Evolutionary conservation across 1,140 invertebrate genomes (phyloP).

Genomic region (Trypoxylus dichotomus): DNA sequence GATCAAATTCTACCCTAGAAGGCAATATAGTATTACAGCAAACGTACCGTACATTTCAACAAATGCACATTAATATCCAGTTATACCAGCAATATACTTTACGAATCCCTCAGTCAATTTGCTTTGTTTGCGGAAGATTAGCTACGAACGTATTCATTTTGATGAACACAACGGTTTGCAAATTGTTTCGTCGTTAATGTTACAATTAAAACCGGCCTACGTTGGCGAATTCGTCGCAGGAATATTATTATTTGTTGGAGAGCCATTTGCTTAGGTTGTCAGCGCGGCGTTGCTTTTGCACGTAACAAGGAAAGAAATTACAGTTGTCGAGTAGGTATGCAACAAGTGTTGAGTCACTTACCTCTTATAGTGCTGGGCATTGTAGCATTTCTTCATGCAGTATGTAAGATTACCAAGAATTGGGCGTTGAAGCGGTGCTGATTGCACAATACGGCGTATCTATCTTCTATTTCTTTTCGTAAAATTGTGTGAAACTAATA

Average conservation of each 20-base stretch:
- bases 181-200: conserved; percentile 11
- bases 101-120: background rate
- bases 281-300: background rate
- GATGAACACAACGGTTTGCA: background rate
- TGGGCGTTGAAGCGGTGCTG: background rate
- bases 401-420: conserved; percentile 5
- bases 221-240: background rate
- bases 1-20: too few relatives aligned
- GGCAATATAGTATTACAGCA: too few relatives aligned
- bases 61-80: background rate
- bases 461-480: background rate
- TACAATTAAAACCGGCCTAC: conserved; percentile 2
- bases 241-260: background rate
- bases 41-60: too few relatives aligned
- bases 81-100: background rate
- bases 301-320: conserved; percentile 4
- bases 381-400: conserved; percentile 45
- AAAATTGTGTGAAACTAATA: background rate
- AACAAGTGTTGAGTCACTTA: conserved; percentile 37
- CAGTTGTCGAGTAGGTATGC: background rate
- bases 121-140: conserved; percentile 11
- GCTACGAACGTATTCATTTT: background rate
- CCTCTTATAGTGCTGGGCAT: conserved; percentile 53
- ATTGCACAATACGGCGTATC: background rate
- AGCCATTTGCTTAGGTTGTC: conserved; percentile 7